A percentile compares a stretch with the other conserved stretches of the same genome.
Evolutionary conservation across 2,797 vertebrate genomes (phyloP).

Genomic region (Sebastes trivittatus): DNA sequence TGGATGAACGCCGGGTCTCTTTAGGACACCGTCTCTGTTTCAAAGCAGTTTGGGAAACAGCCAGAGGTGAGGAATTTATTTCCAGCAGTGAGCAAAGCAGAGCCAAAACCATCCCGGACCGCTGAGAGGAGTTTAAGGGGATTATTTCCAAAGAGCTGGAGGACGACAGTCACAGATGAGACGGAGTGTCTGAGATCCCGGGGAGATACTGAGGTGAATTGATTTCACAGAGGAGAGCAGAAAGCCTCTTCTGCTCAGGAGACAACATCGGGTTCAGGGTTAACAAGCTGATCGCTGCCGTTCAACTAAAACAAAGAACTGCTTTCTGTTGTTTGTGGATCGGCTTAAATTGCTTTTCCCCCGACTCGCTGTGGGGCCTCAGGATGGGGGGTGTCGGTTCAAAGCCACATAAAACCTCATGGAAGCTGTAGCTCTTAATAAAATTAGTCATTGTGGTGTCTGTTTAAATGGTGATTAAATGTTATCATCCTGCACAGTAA

Average conservation of each 20-base stretch:
- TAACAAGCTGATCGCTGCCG: slow-evolving; percentile 16
- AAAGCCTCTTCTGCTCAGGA: slow-evolving; percentile 19
- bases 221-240: slow-evolving; percentile 33
- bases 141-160: slow-evolving; percentile 64
- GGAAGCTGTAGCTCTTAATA: background rate
- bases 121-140: slow-evolving; percentile 55
- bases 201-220: slow-evolving; percentile 46
- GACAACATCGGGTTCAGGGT: slow-evolving; percentile 23
- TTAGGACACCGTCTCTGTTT: slow-evolving; percentile 57
- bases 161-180: slow-evolving; percentile 51
- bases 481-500: too few relatives aligned
- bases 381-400: background rate
- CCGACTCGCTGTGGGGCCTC: background rate
- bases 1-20: slow-evolving; percentile 50
- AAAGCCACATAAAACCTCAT: background rate
- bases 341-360: background rate
- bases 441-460: background rate
- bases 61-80: slow-evolving; percentile 65
- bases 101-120: slow-evolving; percentile 29
- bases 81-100: slow-evolving; percentile 56
- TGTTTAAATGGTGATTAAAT: background rate
- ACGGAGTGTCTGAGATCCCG: slow-evolving; percentile 21
- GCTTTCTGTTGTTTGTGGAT: background rate
- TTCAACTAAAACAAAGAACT: slow-evolving; percentile 10
- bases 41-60: slow-evolving; percentile 62